These are phyloP conservation scores for Polyommatus icarus DNA, from an alignment of 2,888 invertebrate species.

Conservation along the genomic window DNA sequence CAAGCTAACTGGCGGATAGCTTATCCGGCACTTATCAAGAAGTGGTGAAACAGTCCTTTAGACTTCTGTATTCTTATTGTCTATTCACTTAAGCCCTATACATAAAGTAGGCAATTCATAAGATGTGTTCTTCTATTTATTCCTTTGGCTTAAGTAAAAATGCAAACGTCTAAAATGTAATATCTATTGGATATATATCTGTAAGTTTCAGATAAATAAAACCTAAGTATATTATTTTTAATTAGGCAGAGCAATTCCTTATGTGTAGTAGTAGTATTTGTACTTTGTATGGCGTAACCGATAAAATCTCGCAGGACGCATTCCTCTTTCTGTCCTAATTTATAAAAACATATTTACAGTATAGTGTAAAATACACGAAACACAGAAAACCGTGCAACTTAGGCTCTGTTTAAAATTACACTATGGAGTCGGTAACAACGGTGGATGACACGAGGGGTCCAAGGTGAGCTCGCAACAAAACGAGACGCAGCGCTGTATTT, in stretches of 20 bases:
- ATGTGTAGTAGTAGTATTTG: background rate
- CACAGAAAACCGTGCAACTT: background rate
- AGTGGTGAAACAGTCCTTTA: background rate
- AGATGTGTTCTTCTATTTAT: slow-evolving; percentile 13
- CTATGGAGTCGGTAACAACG: background rate
- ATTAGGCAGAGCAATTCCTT: slow-evolving; percentile 16
- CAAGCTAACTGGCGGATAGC: too few relatives aligned
- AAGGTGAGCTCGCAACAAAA: background rate
- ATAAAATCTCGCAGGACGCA: background rate
- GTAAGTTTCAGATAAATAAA: background rate
- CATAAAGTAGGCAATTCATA: slow-evolving; percentile 18
- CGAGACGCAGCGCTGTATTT: background rate
- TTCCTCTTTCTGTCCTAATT: background rate
- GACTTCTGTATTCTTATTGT: slow-evolving; percentile 55
- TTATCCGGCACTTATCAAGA: too few relatives aligned
- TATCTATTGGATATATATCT: background rate
- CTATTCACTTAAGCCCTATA: slow-evolving; percentile 52
- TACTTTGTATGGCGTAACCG: slow-evolving; percentile 4
- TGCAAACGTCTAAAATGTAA: background rate
- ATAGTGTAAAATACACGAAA: background rate
- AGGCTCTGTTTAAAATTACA: background rate
- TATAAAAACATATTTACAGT: background rate
- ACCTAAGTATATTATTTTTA: background rate
- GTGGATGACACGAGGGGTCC: background rate
- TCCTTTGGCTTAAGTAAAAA: slow-evolving; percentile 31